phyloP scores from a whole-genome alignment of 2,888 invertebrate genomes.

The Philonicus albiceps region DNA sequence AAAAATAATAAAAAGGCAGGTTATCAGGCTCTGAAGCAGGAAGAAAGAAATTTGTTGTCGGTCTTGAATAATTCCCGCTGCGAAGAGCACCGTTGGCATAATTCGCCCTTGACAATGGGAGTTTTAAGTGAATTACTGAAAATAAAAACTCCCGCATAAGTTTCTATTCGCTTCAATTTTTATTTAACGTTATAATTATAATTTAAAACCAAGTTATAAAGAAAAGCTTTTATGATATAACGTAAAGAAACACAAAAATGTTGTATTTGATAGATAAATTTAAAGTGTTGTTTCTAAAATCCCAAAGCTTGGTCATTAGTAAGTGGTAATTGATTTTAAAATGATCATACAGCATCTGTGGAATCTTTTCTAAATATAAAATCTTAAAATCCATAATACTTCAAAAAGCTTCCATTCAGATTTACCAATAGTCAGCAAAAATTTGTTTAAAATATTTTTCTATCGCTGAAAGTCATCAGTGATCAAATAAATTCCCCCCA shows the following conservation, averaged over 20 bases:
- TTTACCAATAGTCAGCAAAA: not conserved
- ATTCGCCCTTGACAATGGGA: constrained; percentile 15
- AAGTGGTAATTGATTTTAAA: no score
- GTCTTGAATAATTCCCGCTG: not conserved
- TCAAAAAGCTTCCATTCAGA: not conserved
- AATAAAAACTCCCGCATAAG: not conserved
- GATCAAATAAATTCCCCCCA: not conserved
- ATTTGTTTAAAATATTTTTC: not conserved
- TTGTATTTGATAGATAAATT: not conserved
- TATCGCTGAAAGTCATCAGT: not conserved
- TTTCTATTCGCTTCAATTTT: no score
- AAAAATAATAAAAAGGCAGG: no score
- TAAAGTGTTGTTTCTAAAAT: not conserved
- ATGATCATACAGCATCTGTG: not conserved
- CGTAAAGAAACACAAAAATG: no score
- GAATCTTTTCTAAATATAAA: not conserved
- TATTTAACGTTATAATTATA: no score
- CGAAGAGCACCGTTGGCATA: not conserved
- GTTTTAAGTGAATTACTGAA: not conserved
- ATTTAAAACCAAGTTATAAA: no score
- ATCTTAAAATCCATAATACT: not conserved
- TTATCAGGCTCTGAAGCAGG: not conserved
- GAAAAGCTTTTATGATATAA: no score
- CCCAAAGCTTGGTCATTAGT: no score
- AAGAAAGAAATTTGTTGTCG: not conserved